Evolutionary conservation across 2,888 invertebrate species (phyloP).

Genomic region (Crossocerus cetratus): DNA sequence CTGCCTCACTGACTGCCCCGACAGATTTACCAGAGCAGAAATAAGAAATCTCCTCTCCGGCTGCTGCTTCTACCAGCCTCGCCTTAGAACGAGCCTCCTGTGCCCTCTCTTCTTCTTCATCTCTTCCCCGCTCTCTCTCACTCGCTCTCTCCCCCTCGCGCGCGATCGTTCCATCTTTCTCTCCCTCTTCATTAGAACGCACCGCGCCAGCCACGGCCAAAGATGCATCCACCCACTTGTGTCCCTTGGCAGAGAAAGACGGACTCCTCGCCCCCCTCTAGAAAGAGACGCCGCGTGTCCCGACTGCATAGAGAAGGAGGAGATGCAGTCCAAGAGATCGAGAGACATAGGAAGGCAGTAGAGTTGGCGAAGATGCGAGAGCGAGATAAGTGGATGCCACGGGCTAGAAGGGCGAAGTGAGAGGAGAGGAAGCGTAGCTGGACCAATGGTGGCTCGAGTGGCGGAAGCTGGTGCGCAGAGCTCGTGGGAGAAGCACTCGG

Average conservation of each 20-base stretch:
- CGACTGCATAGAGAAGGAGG: background rate
- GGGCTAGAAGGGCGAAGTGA: slow-evolving; percentile 8
- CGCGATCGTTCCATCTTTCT: slow-evolving; percentile 11
- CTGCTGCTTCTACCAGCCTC: slow-evolving; percentile 27
- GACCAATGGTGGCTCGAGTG: slow-evolving; percentile 37
- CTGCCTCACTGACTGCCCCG: slow-evolving; percentile 75
- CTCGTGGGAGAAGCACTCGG: slow-evolving; percentile 55
- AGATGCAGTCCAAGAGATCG: background rate
- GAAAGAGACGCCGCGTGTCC: background rate
- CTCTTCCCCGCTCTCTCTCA: slow-evolving; percentile 5
- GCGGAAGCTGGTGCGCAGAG: slow-evolving; percentile 26
- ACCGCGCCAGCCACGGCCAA: background rate
- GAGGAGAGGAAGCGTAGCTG: slow-evolving; percentile 43
- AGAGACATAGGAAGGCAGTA: slow-evolving; percentile 7
- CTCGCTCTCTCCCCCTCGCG: slow-evolving; percentile 4
- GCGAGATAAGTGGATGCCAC: background rate
- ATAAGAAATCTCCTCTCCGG: slow-evolving; percentile 73
- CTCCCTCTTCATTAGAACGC: background rate
- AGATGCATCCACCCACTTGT: slow-evolving; percentile 21
- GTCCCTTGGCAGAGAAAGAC: background rate
- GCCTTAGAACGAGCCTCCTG: slow-evolving; percentile 29
- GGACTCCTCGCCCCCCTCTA: background rate
- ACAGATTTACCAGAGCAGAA: slow-evolving; percentile 77
- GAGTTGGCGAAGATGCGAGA: background rate
- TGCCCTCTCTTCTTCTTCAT: background rate